Percentiles rank a stretch among this genome's conserved stretches.
phyloP scores from a whole-genome alignment of 2,113 vertebrate genomes.

The Apeltes quadracus region DNA sequence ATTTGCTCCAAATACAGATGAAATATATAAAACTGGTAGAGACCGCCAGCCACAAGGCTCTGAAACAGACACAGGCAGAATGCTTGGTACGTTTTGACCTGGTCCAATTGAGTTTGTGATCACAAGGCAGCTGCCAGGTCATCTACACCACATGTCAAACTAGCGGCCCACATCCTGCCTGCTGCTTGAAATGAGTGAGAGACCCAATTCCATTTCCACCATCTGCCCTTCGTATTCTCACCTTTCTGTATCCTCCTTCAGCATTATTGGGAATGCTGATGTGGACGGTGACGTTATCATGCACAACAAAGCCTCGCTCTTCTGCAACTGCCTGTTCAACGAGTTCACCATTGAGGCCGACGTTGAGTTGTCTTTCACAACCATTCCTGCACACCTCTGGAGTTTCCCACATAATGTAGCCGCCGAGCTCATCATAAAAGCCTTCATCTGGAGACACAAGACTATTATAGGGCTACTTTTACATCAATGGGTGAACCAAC shows the following conservation, averaged over 20 bases:
- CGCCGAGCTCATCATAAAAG: constrained; percentile 19
- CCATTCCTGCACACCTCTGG: constrained; percentile 46
- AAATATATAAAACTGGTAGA: constrained; percentile 58
- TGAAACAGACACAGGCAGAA: not conserved
- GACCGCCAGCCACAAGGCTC: constrained; percentile 52
- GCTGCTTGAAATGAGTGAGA: too few relatives aligned
- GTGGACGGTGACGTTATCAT: not conserved
- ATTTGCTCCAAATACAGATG: constrained; percentile 66
- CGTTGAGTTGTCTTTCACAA: not conserved
- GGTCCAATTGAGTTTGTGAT: too few relatives aligned
- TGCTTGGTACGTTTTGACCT: too few relatives aligned
- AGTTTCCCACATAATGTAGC: constrained; percentile 58
- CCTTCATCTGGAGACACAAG: constrained; percentile 52
- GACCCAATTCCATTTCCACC: too few relatives aligned
- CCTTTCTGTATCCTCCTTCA: constrained; percentile 69
- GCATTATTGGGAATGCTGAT: constrained; percentile 65
- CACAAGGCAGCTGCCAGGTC: too few relatives aligned
- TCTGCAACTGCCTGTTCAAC: constrained; percentile 15
- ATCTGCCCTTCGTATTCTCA: constrained; percentile 4
- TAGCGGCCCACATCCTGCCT: too few relatives aligned
- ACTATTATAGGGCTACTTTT: not conserved
- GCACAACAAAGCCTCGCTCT: constrained; percentile 44
- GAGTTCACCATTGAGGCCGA: constrained; percentile 57
- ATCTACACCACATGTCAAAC: too few relatives aligned
- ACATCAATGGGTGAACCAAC: not conserved